These are phyloP conservation scores for Macroramphosus scolopax DNA, from an alignment of 2,797 vertebrate species.

Conservation along the genomic window DNA sequence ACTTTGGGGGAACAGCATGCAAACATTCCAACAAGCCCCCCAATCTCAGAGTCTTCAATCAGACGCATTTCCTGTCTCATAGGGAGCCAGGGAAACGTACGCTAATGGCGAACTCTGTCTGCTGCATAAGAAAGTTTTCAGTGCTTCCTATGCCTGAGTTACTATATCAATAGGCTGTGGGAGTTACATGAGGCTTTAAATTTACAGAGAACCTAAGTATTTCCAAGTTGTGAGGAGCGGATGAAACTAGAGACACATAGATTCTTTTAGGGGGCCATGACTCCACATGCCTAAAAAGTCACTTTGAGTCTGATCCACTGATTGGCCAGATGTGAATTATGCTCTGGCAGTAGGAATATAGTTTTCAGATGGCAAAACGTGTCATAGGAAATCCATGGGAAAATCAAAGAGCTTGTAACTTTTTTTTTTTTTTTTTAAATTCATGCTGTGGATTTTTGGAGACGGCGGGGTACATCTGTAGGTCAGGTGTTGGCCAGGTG, in stretches of 20 bases:
- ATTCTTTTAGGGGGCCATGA: conserved; percentile 32
- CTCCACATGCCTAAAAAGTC: conserved; percentile 43
- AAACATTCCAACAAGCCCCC: conserved; percentile 64
- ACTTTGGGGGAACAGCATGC: conserved; percentile 63
- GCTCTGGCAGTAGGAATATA: conserved; percentile 46
- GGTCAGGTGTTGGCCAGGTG: conserved; percentile 38
- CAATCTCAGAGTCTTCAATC: conserved; percentile 55
- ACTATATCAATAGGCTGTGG: conserved; percentile 22
- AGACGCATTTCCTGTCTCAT: conserved; percentile 60
- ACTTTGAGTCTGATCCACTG: conserved; percentile 30
- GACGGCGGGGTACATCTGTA: conserved; percentile 48
- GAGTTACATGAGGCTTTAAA: conserved; percentile 32
- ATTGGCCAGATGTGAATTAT: conserved; percentile 67
- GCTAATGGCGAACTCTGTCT: conserved; percentile 29
- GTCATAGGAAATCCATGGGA: conserved; percentile 54
- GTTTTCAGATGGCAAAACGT: conserved; percentile 69
- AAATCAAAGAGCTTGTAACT: conserved; percentile 33
- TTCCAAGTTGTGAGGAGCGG: conserved; percentile 20
- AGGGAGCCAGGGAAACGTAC: conserved; percentile 21
- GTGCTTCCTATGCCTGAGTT: conserved; percentile 26
- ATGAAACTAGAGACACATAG: conserved; percentile 49
- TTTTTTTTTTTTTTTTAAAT: conserved; percentile 34
- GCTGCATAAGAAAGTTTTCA: conserved; percentile 41
- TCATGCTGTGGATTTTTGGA: conserved; percentile 29
- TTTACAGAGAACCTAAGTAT: conserved; percentile 31